These are phyloP conservation scores for Spilarctia lutea DNA, from an alignment of 2,888 invertebrate species.

Conservation along the genomic window DNA sequence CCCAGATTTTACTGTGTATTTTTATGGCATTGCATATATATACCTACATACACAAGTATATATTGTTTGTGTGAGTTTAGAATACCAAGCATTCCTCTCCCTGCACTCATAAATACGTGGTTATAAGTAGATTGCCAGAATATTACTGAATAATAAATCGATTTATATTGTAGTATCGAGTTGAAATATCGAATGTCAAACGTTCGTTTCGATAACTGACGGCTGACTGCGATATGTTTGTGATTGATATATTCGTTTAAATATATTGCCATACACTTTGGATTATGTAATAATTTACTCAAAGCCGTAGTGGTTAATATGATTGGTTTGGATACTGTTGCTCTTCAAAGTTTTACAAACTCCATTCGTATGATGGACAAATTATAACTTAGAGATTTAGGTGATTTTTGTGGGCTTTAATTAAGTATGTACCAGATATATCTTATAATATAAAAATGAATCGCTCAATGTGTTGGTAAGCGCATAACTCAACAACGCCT, in stretches of 20 bases:
- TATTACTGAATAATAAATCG: constrained; percentile 50
- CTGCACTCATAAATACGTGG: constrained; percentile 36
- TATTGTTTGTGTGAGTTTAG: constrained; percentile 44
- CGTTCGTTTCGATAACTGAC: constrained; percentile 33
- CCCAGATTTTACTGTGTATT: constrained; percentile 56
- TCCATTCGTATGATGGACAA: not conserved
- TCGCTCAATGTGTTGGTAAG: no score
- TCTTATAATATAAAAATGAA: no score
- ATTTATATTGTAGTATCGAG: constrained; percentile 44
- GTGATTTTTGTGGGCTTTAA: not conserved
- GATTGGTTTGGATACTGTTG: not conserved
- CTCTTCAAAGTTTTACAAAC: not conserved
- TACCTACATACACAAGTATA: constrained; percentile 22
- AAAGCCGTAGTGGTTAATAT: not conserved
- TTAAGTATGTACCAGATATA: no score
- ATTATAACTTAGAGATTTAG: not conserved
- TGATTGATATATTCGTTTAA: constrained; percentile 38
- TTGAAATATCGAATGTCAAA: constrained; percentile 36
- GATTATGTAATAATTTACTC: not conserved
- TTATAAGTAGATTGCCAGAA: constrained; percentile 35
- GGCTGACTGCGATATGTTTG: constrained; percentile 23
- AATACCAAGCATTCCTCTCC: constrained; percentile 37
- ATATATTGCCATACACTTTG: constrained; percentile 18
- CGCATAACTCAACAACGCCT: no score
- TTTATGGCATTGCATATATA: constrained; percentile 53